Evolutionary conservation across 2,888 invertebrate genomes (phyloP).

Genomic region (Labia minor): DNA sequence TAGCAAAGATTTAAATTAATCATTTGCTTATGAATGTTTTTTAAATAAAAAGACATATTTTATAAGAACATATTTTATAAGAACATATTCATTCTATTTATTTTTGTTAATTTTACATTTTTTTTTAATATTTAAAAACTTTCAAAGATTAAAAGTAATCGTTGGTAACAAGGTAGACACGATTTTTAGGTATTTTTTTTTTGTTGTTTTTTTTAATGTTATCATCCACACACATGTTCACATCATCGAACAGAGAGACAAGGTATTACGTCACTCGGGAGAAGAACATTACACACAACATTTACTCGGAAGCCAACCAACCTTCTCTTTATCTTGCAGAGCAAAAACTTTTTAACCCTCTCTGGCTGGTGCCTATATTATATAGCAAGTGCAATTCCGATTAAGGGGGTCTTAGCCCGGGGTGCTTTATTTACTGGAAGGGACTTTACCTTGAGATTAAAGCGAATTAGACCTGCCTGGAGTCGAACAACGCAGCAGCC

Average conservation of each 20-base stretch:
- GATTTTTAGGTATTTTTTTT: not conserved
- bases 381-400: conserved; percentile 13
- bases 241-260: conserved; percentile 7
- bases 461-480: conserved; percentile 13
- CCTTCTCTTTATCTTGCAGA: not conserved
- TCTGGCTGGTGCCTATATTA: conserved; percentile 3
- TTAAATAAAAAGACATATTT: too few species aligned
- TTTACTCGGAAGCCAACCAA: conserved; percentile 13
- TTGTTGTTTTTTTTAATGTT: not conserved
- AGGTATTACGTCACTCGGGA: conserved; percentile 1
- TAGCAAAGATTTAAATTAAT: too few species aligned
- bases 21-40: too few species aligned
- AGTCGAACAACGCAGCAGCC: conserved; percentile 13
- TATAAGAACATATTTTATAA: too few species aligned
- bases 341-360: conserved; percentile 13
- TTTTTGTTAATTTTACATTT: too few species aligned
- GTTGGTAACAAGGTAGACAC: too few species aligned
- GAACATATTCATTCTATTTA: too few species aligned
- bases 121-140: too few species aligned
- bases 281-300: conserved; percentile 13
- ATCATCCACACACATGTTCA: conserved; percentile 5
- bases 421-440: conserved; percentile 13
- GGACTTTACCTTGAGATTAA: conserved; percentile 13
- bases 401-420: conserved; percentile 13
- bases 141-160: too few species aligned